phyloP scores from a whole-genome alignment of 2,888 invertebrate species.

The Antitype chi region DNA sequence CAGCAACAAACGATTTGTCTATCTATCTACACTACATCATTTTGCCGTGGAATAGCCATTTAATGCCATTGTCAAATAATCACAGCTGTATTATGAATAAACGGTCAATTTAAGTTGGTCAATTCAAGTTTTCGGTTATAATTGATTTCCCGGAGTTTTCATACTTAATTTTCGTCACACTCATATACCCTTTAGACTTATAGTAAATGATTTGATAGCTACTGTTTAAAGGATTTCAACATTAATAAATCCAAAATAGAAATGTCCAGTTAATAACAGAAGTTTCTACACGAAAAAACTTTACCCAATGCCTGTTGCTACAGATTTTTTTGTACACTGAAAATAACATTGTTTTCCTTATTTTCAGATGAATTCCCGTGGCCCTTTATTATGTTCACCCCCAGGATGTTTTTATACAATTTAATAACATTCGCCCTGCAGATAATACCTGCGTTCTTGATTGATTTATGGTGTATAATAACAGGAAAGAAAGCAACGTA shows the following conservation, averaged over 20 bases:
- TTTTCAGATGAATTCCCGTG: slow-evolving; percentile 70
- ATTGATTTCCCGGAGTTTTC: not conserved
- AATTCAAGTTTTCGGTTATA: not conserved
- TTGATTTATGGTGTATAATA: slow-evolving; percentile 68
- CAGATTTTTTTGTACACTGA: not conserved
- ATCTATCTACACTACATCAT: too few species aligned
- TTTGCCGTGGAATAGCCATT: not conserved
- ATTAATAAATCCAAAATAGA: too few species aligned
- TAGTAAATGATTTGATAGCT: not conserved
- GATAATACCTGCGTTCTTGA: slow-evolving; percentile 70
- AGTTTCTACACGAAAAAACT: not conserved
- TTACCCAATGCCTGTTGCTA: not conserved
- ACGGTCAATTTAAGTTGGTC: not conserved
- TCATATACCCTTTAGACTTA: not conserved
- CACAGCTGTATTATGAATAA: not conserved
- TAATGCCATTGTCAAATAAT: not conserved
- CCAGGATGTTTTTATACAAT: slow-evolving; percentile 57
- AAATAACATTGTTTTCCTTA: slow-evolving; percentile 10
- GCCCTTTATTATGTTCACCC: slow-evolving; percentile 65
- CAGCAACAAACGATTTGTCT: too few species aligned
- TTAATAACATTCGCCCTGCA: slow-evolving; percentile 68
- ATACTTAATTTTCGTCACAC: not conserved
- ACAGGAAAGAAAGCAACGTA: slow-evolving; percentile 69
- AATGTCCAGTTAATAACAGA: not conserved
- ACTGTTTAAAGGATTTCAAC: not conserved